Evolutionary conservation across 2,888 invertebrate species (phyloP).

Genomic region (Cybosia mesomella): DNA sequence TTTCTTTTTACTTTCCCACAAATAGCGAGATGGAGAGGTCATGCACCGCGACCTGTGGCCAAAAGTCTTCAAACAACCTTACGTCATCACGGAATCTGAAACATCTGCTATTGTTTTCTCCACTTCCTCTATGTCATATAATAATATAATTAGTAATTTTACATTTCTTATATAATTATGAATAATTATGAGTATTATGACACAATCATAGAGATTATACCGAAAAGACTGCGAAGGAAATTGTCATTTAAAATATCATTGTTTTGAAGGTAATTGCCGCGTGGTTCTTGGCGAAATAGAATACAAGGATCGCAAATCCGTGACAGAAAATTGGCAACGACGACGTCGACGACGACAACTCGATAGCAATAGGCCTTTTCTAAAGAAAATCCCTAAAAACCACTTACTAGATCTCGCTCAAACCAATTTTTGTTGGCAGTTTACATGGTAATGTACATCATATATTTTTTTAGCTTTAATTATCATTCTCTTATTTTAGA

Average conservation of each 20-base stretch:
- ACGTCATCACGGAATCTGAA: constrained; percentile 8
- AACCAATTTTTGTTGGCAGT: too few relatives aligned
- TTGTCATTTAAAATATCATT: neutral
- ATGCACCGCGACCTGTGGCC: constrained; percentile 21
- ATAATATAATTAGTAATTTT: constrained; percentile 13
- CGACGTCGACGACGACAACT: too few relatives aligned
- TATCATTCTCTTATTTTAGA: too few relatives aligned
- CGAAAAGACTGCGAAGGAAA: neutral
- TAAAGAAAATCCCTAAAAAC: too few relatives aligned
- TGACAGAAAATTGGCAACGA: too few relatives aligned
- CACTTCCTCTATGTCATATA: constrained; percentile 14
- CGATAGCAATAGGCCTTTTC: too few relatives aligned
- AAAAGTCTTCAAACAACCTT: constrained; percentile 8
- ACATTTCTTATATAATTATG: constrained; percentile 3
- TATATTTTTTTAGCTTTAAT: too few relatives aligned
- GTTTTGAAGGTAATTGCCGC: neutral
- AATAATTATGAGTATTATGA: constrained; percentile 13
- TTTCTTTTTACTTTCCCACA: constrained; percentile 45
- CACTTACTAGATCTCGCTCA: too few relatives aligned
- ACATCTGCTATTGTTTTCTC: constrained; percentile 21
- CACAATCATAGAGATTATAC: constrained; percentile 7
- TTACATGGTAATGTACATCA: too few relatives aligned
- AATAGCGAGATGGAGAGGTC: constrained; percentile 18
- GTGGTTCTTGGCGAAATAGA: neutral
- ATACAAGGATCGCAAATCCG: neutral